A percentile compares a stretch with the other conserved stretches of the same genome.
phyloP scores from a whole-genome alignment of 2,888 invertebrate species.

The Caenorhabditis angaria region DNA sequence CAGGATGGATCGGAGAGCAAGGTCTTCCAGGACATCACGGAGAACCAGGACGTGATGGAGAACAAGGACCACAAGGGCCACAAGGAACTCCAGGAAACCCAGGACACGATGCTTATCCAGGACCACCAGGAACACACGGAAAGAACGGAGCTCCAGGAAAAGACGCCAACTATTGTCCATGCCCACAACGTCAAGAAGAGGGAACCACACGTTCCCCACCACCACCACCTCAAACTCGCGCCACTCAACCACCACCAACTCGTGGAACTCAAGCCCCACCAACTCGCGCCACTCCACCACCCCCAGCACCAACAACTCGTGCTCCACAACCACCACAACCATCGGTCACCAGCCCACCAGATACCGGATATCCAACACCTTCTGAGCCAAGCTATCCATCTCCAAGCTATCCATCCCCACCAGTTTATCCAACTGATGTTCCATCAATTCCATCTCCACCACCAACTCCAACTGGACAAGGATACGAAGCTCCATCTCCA shows the following conservation, averaged over 20 bases:
- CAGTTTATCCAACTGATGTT: slow-evolving; percentile 23
- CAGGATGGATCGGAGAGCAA: slow-evolving; percentile 53
- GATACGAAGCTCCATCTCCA: slow-evolving; percentile 43
- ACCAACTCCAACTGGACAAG: slow-evolving; percentile 12
- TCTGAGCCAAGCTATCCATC: slow-evolving; percentile 9
- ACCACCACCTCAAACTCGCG: slow-evolving; percentile 9
- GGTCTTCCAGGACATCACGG: slow-evolving; percentile 57
- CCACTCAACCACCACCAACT: slow-evolving; percentile 20
- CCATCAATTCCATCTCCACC: slow-evolving; percentile 11
- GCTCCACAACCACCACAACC: slow-evolving; percentile 32
- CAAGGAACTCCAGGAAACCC: slow-evolving; percentile 51
- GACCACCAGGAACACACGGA: slow-evolving; percentile 51
- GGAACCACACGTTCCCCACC: slow-evolving; percentile 26
- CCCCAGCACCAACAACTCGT: slow-evolving; percentile 17
- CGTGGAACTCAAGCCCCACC: slow-evolving; percentile 14
- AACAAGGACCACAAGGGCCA: slow-evolving; percentile 45
- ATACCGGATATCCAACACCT: slow-evolving; percentile 15
- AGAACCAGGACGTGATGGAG: slow-evolving; percentile 55
- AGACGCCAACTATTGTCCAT: slow-evolving; percentile 52
- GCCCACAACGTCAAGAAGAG: slow-evolving; percentile 41
- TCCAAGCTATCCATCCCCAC: slow-evolving; percentile 22
- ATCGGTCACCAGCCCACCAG: slow-evolving; percentile 26
- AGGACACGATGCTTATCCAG: slow-evolving; percentile 55
- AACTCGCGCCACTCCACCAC: slow-evolving; percentile 18
- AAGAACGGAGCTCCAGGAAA: slow-evolving; percentile 51